phyloP scores from a whole-genome alignment of 92 coral and sea anemone species.

The Porites cylindrica region DNA sequence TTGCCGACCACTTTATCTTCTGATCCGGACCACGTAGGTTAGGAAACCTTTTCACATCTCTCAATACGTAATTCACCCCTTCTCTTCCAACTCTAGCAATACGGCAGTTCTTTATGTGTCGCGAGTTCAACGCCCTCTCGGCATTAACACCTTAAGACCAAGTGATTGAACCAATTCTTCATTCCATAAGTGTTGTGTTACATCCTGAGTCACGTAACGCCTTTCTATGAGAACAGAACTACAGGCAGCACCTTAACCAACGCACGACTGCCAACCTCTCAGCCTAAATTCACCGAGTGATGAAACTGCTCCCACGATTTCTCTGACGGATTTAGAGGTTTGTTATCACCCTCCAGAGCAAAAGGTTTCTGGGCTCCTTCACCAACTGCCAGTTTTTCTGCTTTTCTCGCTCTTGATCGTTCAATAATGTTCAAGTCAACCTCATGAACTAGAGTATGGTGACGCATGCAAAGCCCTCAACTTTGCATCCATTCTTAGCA shows the following conservation, averaged over 20 bases:
- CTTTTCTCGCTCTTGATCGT: conserved; percentile 30
- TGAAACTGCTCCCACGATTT: background rate
- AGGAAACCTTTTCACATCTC: too few relatives aligned
- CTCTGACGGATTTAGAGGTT: background rate
- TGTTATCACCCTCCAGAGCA: background rate
- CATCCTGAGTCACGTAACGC: conserved; percentile 37
- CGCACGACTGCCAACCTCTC: background rate
- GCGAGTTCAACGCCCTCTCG: too few relatives aligned
- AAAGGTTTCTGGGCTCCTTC: background rate
- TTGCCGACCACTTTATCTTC: too few relatives aligned
- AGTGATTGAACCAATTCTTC: background rate
- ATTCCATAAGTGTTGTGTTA: conserved; percentile 21
- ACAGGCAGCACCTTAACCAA: conserved; percentile 12
- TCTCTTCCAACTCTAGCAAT: conserved; percentile 34
- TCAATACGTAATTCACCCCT: background rate
- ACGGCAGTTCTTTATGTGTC: background rate
- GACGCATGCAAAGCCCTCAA: conserved; percentile 19
- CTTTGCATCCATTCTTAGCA: conserved; percentile 5
- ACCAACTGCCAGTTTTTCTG: background rate
- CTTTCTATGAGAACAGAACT: background rate
- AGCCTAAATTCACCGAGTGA: background rate
- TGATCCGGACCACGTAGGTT: too few relatives aligned
- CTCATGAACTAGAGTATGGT: conserved; percentile 29
- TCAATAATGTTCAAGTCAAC: conserved; percentile 37
- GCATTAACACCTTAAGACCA: background rate